Evolutionary conservation across 2,797 vertebrate genomes (phyloP).

Genomic region (Melanotaenia boesemani): DNA sequence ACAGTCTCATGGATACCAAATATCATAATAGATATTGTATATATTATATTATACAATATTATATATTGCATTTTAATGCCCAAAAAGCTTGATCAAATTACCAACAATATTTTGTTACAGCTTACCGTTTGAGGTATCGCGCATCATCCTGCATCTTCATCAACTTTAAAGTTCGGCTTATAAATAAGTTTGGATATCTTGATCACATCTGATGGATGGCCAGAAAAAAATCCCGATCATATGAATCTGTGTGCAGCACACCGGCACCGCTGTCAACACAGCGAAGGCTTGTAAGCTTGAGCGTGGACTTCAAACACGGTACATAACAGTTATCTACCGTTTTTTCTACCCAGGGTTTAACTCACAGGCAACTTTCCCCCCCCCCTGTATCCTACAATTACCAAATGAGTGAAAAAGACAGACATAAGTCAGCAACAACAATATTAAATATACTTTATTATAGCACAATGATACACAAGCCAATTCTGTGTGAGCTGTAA

Average conservation of each 20-base stretch:
- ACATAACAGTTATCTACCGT: no score
- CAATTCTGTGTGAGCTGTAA: not conserved
- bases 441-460: not conserved
- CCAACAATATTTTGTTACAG: no score
- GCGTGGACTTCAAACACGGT: not conserved
- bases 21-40: not conserved
- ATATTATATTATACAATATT: not conserved
- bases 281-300: not conserved
- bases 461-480: not conserved
- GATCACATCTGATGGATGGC: not conserved
- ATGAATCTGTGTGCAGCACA: not conserved
- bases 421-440: not conserved
- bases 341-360: not conserved
- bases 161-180: not conserved
- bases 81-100: not conserved
- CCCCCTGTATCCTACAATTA: no score
- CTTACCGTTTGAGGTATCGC: conserved; percentile 75
- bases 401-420: not conserved
- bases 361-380: not conserved
- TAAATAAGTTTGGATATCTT: not conserved
- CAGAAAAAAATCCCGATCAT: conserved; percentile 23
- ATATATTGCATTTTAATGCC: not conserved
- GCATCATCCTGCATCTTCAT: conserved; percentile 76
- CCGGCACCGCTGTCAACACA: conserved; percentile 2
- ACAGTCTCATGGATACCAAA: not conserved